Base-by-base conservation (phyloP, 2,888 invertebrate genomes). In the Steinernema scapterisci region DNA sequence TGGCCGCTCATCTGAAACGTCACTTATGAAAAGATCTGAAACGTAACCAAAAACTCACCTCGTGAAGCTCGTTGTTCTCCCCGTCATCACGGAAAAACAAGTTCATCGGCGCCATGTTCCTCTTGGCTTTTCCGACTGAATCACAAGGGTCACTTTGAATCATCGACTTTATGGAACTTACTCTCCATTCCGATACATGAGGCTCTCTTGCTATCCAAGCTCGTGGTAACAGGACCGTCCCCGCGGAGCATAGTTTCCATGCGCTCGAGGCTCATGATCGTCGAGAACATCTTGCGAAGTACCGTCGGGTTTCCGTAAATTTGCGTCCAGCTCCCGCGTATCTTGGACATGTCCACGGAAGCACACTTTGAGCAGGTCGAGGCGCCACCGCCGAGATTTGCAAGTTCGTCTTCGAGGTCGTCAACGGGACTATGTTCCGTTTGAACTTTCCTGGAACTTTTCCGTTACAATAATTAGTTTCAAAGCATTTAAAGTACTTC, bases 281-380 rank as follows among this genome's bases (percentile, higher is more conserved):
- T 85, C 43, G 81, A 79, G 74, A 80, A 85, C 0, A 82, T 83
- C 73, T 84, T 82, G 77, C 80, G 80, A 21, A 84, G 76, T 1
- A 78, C 45, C 16, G 79, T 76, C n/a, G 84, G 81, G 71, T 84
- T 84, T 25, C 84, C 84, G 73, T 84, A 84, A 44, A 84, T 81
- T 80, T 84, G 83, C 23, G 85, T 85, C 85, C 85, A 85, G 21
- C 81, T 78, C 1, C 85, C 85, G 72, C 78, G 71, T 54, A 84
- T 44, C 77, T 79, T 79, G 46, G 78, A 78, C n/a, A 81, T 27
- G n/a, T 80, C 76, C 44, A 84, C 54, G 19, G 82, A 80, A 31
- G 81, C 75, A 70, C 85, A 85, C 43, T 79, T 79, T 21, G 79
- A 76, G 56, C 85, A 85, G 0, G 76, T 75, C 2, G 6, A n/a